Evolutionary conservation across 1,140 invertebrate genomes (phyloP), one percentile per base, ranked within the genome.

Genomic region (Lordiphosa stackelbergi): DNA sequence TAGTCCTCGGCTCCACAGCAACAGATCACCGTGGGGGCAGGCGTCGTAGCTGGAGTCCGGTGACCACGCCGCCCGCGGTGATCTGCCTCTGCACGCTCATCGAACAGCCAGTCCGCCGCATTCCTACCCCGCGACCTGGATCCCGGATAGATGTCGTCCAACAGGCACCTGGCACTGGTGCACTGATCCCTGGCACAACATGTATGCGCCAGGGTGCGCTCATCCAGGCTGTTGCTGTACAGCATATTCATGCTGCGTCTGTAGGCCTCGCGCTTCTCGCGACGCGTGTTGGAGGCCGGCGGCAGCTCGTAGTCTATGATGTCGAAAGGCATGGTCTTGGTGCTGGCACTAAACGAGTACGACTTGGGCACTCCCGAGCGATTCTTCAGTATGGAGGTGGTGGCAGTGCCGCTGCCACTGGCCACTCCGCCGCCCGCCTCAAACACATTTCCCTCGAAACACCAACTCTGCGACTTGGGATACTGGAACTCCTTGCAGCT

Each of bases 401-500:
- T 81, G 22, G 66, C 45, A 0, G 61, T 12, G 11, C 59, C 41
- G 2, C 56, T 45, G 7, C 57, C 41, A 52, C 60, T 28, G 31
- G 66, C 46, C 10, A 38, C 41, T 2, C 58, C 73, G n/a, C 57
- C 61, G 13, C 78, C 81, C 5, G 71, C 45, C 38, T 74, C 79
- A 0, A 58, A 79, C 4, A 85, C 75, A 12, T 83, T 83, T 45
- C 73, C 75, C 53, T 84, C 78, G 64, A 88, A 87, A 57, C 78
- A 81, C 66, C 86, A 88, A 58, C 87, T 88, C 53, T 86, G 77
- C 5, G 86, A 87, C 10, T 88, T 88, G 12, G 84, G 84, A 46
- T 88, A 88, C 48, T 85, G 74, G 10, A 88, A 88, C 46, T 87
- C 86, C 43, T 86, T 87, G 66, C 85, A 87, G 59, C 85, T 87